Evolutionary conservation across 2,888 invertebrate genomes (phyloP).

Genomic region (Agrilus cyanescens): DNA sequence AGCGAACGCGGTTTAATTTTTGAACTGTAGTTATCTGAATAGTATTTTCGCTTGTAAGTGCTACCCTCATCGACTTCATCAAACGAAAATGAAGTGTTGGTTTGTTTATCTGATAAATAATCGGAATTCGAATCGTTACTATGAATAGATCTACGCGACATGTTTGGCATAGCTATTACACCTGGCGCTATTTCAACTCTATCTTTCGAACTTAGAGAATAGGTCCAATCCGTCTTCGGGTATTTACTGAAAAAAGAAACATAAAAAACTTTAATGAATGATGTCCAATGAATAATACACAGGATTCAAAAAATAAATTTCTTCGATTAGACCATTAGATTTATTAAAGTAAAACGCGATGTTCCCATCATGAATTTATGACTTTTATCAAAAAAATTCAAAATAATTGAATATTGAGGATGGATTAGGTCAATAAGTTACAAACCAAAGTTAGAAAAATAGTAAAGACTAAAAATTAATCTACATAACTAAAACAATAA

Average conservation of each 20-base stretch:
- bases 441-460: no score
- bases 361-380: no score
- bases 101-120: constrained; percentile 21
- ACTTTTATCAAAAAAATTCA: no score
- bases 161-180: constrained; percentile 75
- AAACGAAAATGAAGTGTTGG: constrained; percentile 21
- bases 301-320: no score
- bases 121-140: constrained; percentile 16
- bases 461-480: no score
- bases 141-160: constrained; percentile 64
- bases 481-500: no score
- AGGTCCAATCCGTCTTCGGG: constrained; percentile 87
- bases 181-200: constrained; percentile 70
- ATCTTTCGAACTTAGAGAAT: constrained; percentile 71
- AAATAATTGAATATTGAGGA: no score
- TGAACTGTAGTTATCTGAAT: constrained; percentile 4
- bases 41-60: not conserved
- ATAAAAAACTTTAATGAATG: not conserved
- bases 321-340: no score
- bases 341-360: no score
- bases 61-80: constrained; percentile 5
- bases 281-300: not conserved
- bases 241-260: constrained; percentile 51
- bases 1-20: constrained; percentile 12
- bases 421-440: no score